Conservation (phyloP, 2,797 vertebrate species). For the Eulemur coronatus region DNA sequence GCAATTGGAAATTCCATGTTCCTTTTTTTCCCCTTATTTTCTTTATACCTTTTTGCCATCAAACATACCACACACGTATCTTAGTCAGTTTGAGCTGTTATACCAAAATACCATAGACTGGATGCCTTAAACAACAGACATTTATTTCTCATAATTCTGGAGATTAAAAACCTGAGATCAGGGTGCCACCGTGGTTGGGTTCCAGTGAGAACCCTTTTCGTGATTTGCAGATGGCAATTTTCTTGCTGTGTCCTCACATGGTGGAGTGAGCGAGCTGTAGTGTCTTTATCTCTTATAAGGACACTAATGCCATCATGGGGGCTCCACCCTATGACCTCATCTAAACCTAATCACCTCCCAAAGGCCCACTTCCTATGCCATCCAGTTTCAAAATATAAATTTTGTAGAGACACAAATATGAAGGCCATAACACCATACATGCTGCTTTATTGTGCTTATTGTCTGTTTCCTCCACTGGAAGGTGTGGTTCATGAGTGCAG, state of each 20-base stretch:
- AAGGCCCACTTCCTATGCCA: background rate
- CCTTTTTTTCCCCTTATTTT: background rate
- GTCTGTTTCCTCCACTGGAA: background rate
- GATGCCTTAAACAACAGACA: background rate
- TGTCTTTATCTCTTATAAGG: background rate
- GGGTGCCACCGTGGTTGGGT: background rate
- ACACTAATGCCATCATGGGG: background rate
- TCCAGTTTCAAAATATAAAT: background rate
- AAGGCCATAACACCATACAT: rapidly evolving
- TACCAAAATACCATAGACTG: background rate
- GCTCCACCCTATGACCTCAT: background rate
- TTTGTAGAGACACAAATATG: background rate
- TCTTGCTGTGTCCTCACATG: background rate
- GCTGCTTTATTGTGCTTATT: background rate
- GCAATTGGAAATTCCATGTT: background rate
- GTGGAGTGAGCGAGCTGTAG: background rate
- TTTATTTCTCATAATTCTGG: background rate
- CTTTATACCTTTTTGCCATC: background rate
- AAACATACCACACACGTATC: background rate
- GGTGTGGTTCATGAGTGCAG: background rate
- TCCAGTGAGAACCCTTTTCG: background rate
- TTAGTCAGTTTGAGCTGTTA: background rate
- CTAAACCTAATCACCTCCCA: background rate
- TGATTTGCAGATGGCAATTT: background rate
- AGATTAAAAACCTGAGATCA: background rate